Evolutionary conservation across 2,797 vertebrate genomes (phyloP).

Genomic region (Apogon hyalosoma): DNA sequence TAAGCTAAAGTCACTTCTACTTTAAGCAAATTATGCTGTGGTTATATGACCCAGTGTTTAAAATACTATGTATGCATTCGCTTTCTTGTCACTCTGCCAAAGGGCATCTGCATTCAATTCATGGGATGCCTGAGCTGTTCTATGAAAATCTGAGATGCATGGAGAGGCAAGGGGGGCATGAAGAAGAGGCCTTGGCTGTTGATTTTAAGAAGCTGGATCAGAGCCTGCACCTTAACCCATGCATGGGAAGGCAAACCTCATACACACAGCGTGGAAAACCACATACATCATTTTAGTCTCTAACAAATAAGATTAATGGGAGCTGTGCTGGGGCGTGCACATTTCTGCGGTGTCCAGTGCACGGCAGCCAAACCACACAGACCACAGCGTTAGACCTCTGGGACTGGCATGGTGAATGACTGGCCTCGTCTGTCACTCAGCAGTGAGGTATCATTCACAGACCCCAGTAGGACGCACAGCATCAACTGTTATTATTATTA

Average conservation of each 20-base stretch:
- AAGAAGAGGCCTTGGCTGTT: constrained; percentile 54
- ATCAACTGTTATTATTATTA: constrained; percentile 66
- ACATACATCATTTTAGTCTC: constrained; percentile 72
- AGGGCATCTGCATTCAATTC: constrained; percentile 28
- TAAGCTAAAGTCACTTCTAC: constrained; percentile 27
- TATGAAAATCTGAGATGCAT: constrained; percentile 10
- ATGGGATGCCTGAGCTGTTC: constrained; percentile 34
- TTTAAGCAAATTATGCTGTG: constrained; percentile 42
- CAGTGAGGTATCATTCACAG: constrained; percentile 54
- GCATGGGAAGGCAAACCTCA: constrained; percentile 70
- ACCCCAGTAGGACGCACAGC: constrained; percentile 48
- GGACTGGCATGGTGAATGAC: constrained; percentile 59
- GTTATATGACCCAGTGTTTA: constrained; percentile 24
- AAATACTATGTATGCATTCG: constrained; percentile 38
- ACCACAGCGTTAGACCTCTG: constrained; percentile 58
- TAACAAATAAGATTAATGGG: constrained; percentile 79
- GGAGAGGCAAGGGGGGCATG: constrained; percentile 20
- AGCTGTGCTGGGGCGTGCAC: constrained; percentile 64
- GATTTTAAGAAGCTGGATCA: constrained; percentile 58
- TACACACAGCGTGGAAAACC: constrained; percentile 69
- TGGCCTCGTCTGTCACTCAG: constrained; percentile 63
- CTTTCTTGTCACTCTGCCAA: constrained; percentile 44
- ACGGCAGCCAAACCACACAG: constrained; percentile 65
- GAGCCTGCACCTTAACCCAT: constrained; percentile 61
- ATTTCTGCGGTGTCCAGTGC: constrained; percentile 68